Evolutionary conservation across 2,888 invertebrate species (phyloP).

Genomic region (Drosophila buzzatii): DNA sequence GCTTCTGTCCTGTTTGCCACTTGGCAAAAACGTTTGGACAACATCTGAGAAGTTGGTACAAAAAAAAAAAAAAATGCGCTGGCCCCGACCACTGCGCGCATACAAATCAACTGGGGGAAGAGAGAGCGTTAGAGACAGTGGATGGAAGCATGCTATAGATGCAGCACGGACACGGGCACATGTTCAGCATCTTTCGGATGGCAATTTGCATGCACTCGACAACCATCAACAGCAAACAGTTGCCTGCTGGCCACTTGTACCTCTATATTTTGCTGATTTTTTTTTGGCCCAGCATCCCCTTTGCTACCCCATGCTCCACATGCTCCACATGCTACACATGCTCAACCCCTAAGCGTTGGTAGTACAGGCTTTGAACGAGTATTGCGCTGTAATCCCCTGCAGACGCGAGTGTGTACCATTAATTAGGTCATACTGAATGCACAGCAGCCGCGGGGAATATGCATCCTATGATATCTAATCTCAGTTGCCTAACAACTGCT

Average conservation of each 20-base stretch:
- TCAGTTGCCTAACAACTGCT: slow-evolving; percentile 4
- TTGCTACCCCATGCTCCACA: neutral
- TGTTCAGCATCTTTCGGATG: slow-evolving; percentile 76
- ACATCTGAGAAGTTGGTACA: slow-evolving; percentile 60
- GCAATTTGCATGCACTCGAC: slow-evolving; percentile 80
- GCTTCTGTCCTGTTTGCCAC: slow-evolving; percentile 53
- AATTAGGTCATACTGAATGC: slow-evolving; percentile 69
- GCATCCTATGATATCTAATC: slow-evolving; percentile 39
- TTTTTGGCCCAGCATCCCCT: slow-evolving; percentile 17
- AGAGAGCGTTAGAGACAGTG: neutral
- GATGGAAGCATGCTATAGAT: slow-evolving; percentile 1
- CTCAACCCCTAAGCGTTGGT: slow-evolving; percentile 36
- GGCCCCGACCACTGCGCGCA: slow-evolving; percentile 54
- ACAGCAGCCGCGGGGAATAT: slow-evolving; percentile 10
- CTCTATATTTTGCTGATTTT: slow-evolving; percentile 15
- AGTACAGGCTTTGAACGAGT: slow-evolving; percentile 58
- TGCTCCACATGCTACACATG: neutral
- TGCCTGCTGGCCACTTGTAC: slow-evolving; percentile 57
- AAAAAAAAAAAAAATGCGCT: slow-evolving; percentile 10
- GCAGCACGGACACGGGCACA: slow-evolving; percentile 55
- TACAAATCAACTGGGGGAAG: slow-evolving; percentile 65
- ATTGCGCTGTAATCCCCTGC: slow-evolving; percentile 64
- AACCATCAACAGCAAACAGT: slow-evolving; percentile 78
- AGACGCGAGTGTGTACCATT: slow-evolving; percentile 58
- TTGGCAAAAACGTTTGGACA: slow-evolving; percentile 72